Percentiles rank a stretch among this genome's conserved stretches.
Evolutionary conservation across 53 echinoderm and acorn worm species (phyloP).

Genomic region (Pentamera pediparva): DNA sequence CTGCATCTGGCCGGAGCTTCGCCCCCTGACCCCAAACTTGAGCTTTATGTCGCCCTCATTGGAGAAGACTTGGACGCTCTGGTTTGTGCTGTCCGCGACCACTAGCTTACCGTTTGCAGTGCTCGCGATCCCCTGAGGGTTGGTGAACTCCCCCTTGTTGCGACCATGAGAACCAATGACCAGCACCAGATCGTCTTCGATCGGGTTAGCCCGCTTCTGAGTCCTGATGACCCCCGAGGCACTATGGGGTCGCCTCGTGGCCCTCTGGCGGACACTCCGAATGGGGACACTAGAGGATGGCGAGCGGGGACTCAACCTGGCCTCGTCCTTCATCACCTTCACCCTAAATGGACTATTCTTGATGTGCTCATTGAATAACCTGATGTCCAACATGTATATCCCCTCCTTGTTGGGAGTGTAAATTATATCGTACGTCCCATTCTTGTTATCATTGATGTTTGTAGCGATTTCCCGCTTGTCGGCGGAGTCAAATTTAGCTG

Average conservation of each 20-base stretch:
- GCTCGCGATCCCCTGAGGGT: conserved; percentile 80
- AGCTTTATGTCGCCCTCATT: conserved; percentile 65
- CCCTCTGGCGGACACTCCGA: conserved; percentile 81
- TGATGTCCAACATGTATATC: conserved; percentile 63
- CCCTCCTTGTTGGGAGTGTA: conserved; percentile 73
- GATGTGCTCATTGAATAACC: conserved; percentile 87
- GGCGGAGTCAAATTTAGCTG: conserved; percentile 68
- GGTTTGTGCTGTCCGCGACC: conserved; percentile 97
- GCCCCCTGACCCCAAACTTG: conserved; percentile 82
- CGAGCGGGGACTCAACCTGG: conserved; percentile 62
- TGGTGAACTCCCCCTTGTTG: conserved; percentile 96
- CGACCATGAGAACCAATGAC: conserved; percentile 80
- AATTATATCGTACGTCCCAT: conserved; percentile 90
- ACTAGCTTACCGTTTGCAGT: conserved; percentile 64
- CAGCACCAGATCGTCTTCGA: conserved; percentile 87
- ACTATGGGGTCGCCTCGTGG: conserved; percentile 86
- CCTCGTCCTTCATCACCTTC: conserved; percentile 68
- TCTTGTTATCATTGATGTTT: conserved; percentile 70
- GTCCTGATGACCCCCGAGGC: conserved; percentile 75
- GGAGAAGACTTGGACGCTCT: conserved; percentile 88
- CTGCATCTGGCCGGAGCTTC: conserved; percentile 85
- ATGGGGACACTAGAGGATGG: conserved; percentile 83
- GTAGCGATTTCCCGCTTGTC: conserved; percentile 56
- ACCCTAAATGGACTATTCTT: conserved; percentile 91
- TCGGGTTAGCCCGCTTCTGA: conserved; percentile 82